These are phyloP conservation scores for Polypterus senegalus DNA, from an alignment of 2,113 vertebrate genomes.

Conservation along the genomic window DNA sequence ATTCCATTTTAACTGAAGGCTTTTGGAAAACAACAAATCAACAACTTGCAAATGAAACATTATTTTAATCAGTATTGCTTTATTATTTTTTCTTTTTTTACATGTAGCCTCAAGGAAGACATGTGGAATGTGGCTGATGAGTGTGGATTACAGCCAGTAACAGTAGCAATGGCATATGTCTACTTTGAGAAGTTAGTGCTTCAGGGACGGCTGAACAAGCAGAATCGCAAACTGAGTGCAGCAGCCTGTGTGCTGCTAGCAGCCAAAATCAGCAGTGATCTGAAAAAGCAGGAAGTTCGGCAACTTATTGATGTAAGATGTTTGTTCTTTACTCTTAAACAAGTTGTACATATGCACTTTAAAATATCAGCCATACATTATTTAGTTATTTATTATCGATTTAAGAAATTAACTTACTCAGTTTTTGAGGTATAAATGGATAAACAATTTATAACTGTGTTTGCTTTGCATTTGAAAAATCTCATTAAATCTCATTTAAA, in stretches of 20 bases:
- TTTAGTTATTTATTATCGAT: no score
- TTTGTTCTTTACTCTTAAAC: constrained; percentile 10
- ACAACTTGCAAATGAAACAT: not conserved
- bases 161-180: constrained; percentile 87
- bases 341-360: not conserved
- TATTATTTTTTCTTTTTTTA: not conserved
- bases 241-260: constrained; percentile 84
- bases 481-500: no score
- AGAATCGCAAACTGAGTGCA: constrained; percentile 92
- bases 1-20: no score
- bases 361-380: not conserved
- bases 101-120: constrained; percentile 78
- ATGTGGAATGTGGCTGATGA: constrained; percentile 77
- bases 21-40: not conserved
- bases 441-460: no score
- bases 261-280: constrained; percentile 95
- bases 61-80: not conserved
- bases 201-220: constrained; percentile 88
- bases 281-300: constrained; percentile 85
- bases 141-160: constrained; percentile 73
- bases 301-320: constrained; percentile 85
- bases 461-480: no score
- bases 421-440: no score
- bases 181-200: constrained; percentile 97
- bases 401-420: no score